Evolutionary conservation across 2,888 invertebrate species (phyloP), one percentile per base, ranked within the genome.

Genomic region (Tipula vernalis): DNA sequence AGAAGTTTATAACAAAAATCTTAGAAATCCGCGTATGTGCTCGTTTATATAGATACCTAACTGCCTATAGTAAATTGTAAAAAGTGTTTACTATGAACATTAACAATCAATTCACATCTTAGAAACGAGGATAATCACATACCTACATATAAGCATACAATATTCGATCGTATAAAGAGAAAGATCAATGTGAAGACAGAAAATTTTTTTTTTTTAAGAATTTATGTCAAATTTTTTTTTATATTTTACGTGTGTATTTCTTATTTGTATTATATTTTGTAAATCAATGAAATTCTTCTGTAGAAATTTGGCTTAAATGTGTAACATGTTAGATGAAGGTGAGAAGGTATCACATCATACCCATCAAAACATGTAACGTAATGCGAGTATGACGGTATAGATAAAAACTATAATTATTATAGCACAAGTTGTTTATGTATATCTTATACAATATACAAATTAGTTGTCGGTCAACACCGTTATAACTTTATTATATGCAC

Each of bases 241-340:
- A 39, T 28, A 6, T 39, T 39, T 18, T 71, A 71, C 28, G 28
- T 28, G 28, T 10, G 71, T 71, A 71, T 71, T 71, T 71, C 71
- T 71, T 71, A 71, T 28, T 71, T 71, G 18, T 71, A 71, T 71
- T 28, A 28, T 71, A 51, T 71, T 71, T 57, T 71, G 5, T 28
- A 71, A 71, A 83, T 83, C 83, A 83, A 84, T 84, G 84, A 84
- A 84, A 84, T 84, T 84, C 84, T 84, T 84, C 39, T 39, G 84
- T 84, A 84, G 84, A 84, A 84, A 84, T 84, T 84, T 84, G 36
- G 84, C 41, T 84, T 84, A 71, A 71, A 71, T 71, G n/a, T 15
- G n/a, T 51, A 51, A 71, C 3, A 18, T 10, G 10, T 71, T 28
- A 18, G 71, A 28, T 71, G 28, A 1, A 71, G 6, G 12, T 71